Percentiles rank a stretch among this genome's conserved stretches.
Evolutionary conservation across 2,888 invertebrate species (phyloP).

Genomic region (Drosophila sordidapex): DNA sequence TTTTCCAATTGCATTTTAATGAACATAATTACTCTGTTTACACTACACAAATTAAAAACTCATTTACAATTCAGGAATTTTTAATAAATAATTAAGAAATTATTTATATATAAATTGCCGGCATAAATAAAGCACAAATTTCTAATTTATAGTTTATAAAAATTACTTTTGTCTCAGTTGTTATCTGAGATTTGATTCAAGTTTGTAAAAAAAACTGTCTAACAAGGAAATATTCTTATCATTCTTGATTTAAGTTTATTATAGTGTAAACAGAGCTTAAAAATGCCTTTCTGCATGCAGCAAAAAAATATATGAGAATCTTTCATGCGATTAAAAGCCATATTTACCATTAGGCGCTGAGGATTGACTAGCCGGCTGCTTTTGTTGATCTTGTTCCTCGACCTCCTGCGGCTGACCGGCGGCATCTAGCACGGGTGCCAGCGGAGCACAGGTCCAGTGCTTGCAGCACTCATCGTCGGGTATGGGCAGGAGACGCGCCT

Average conservation of each 20-base stretch:
- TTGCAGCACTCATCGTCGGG: constrained; percentile 94
- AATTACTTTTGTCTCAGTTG: not conserved
- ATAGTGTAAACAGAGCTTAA: constrained; percentile 13
- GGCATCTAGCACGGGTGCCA: constrained; percentile 76
- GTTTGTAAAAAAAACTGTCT: not conserved
- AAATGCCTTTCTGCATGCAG: constrained; percentile 39
- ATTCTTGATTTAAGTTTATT: not conserved
- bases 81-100: not conserved
- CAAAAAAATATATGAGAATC: not conserved
- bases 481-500: constrained; percentile 88
- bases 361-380: constrained; percentile 11
- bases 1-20: constrained; percentile 30
- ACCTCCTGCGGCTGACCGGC: constrained; percentile 36
- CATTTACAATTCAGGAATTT: too few species aligned
- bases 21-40: constrained; percentile 13
- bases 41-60: not conserved
- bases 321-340: constrained; percentile 30
- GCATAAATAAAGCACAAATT: not conserved
- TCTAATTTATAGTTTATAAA: not conserved
- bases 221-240: not conserved
- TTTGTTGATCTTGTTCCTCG: constrained; percentile 22
- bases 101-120: not conserved
- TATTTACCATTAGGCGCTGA: constrained; percentile 74
- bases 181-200: not conserved
- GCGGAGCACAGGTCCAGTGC: constrained; percentile 89